These are phyloP conservation scores for Ernsta delagoae DNA, from an alignment of 2,888 invertebrate genomes.

Conservation along the genomic window DNA sequence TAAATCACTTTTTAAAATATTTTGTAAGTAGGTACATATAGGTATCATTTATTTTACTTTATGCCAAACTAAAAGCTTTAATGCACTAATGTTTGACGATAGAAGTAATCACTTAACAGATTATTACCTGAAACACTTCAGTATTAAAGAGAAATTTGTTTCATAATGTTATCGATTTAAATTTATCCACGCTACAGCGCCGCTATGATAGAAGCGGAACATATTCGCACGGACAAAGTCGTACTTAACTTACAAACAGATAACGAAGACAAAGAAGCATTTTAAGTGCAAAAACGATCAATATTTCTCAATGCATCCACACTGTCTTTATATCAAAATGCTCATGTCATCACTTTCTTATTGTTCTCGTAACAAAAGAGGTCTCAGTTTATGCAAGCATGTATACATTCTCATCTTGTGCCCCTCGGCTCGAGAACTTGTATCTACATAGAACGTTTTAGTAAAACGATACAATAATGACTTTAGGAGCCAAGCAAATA, in stretches of 20 bases:
- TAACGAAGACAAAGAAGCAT: conserved; percentile 15
- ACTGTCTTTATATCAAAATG: conserved; percentile 34
- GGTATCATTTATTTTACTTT: no score
- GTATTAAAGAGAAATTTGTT: no score
- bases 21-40: no score
- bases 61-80: no score
- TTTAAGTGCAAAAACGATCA: conserved; percentile 31
- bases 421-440: conserved; percentile 28
- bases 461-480: conserved; percentile 53
- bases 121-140: no score
- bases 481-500: conserved; percentile 61
- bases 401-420: conserved; percentile 34
- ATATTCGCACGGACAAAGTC: no score
- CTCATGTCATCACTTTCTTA: conserved; percentile 37
- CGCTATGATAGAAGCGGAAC: no score
- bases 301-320: conserved; percentile 35
- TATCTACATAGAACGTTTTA: conserved; percentile 38
- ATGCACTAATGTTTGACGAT: no score
- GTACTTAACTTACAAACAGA: neutral
- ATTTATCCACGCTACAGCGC: no score
- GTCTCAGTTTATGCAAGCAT: conserved; percentile 36
- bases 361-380: conserved; percentile 37
- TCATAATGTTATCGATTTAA: no score
- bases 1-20: no score
- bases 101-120: no score